phyloP scores from a whole-genome alignment of 2,888 invertebrate genomes.

The Strigamia crassipes region DNA sequence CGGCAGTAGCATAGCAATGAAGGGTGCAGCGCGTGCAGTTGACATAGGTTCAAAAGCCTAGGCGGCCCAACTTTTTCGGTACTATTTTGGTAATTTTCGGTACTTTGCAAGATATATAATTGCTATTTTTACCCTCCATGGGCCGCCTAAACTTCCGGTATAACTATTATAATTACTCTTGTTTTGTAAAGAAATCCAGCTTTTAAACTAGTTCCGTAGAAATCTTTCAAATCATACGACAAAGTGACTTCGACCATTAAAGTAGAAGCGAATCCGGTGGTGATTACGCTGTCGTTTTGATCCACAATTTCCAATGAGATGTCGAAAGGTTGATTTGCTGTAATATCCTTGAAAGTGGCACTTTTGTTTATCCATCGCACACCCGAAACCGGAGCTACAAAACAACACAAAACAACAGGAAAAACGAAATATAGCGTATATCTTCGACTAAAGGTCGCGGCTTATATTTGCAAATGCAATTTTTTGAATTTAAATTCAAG shows the following conservation, averaged over 20 bases:
- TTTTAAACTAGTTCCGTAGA: constrained; percentile 8
- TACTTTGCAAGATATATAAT: too few species aligned
- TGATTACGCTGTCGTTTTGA: background rate
- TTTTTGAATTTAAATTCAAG: too few species aligned
- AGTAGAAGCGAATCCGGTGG: constrained; percentile 32
- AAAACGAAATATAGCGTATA: background rate
- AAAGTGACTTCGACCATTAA: constrained; percentile 20
- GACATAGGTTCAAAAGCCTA: too few species aligned
- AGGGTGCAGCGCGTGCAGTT: too few species aligned
- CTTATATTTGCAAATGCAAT: too few species aligned
- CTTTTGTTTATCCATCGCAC: background rate
- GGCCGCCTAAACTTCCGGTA: too few species aligned
- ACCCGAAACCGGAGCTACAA: background rate
- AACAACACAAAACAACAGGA: background rate
- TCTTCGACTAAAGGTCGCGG: too few species aligned
- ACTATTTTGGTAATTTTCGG: too few species aligned
- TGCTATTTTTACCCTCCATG: too few species aligned
- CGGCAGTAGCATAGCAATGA: too few species aligned
- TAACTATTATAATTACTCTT: background rate
- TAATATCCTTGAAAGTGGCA: background rate
- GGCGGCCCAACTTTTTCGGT: too few species aligned
- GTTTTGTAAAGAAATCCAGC: constrained; percentile 14
- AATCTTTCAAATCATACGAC: constrained; percentile 19
- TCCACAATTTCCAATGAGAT: constrained; percentile 10
- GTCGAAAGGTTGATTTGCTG: constrained; percentile 27